Conservation (phyloP, 2,888 invertebrate species). For the Iphiclides podalirius region DNA sequence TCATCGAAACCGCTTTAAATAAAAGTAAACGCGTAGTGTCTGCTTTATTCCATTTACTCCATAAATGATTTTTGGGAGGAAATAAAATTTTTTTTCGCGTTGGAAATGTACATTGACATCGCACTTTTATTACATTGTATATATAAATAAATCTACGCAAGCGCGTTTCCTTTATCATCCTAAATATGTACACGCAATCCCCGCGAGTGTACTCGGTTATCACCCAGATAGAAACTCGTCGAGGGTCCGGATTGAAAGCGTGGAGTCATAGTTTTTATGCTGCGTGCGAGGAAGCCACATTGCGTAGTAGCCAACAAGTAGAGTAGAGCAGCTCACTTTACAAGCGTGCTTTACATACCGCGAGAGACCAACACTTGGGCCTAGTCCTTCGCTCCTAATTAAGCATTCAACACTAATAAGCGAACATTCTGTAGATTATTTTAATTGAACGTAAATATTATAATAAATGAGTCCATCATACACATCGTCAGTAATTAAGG, state of each 20-base stretch:
- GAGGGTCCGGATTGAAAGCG: constrained; percentile 70
- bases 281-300: constrained; percentile 46
- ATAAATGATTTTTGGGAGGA: no score
- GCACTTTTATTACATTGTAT: constrained; percentile 4
- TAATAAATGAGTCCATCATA: no score
- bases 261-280: constrained; percentile 58
- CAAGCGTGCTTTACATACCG: constrained; percentile 24
- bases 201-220: constrained; percentile 37
- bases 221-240: constrained; percentile 62
- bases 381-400: no score
- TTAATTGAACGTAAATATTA: no score
- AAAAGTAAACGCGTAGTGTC: no score
- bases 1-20: no score
- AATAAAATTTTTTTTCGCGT: neutral
- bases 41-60: no score
- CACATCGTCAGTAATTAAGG: no score
- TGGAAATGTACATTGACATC: neutral
- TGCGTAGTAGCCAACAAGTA: constrained; percentile 36
- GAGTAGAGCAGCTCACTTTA: constrained; percentile 35
- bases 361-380: neutral
- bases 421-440: no score
- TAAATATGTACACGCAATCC: constrained; percentile 27
- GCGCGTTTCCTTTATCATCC: constrained; percentile 7
- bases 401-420: neutral
- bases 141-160: constrained; percentile 10